A percentile compares a stretch with the other conserved stretches of the same genome.
Evolutionary conservation across 2,797 vertebrate species (phyloP).

Genomic region (Intellagama lesueurii): DNA sequence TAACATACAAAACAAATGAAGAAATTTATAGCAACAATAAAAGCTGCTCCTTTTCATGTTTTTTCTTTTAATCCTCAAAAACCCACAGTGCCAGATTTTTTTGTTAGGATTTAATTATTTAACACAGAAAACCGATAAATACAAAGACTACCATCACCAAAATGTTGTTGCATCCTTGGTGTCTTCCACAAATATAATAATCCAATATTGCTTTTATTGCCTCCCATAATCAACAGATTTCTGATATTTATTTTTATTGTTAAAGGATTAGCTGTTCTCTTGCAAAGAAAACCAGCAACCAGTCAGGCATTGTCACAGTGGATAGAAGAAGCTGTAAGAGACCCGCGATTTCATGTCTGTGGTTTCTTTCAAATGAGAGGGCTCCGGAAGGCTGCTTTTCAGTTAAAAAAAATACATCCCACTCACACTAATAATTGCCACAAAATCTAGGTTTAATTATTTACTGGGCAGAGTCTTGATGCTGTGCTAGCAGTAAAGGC

Average conservation of each 20-base stretch:
- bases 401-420: not conserved
- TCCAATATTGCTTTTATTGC: not conserved
- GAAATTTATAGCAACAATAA: not conserved
- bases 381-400: constrained; percentile 17
- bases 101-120: constrained; percentile 5
- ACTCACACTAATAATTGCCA: not conserved
- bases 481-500: not conserved
- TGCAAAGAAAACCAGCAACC: constrained; percentile 30
- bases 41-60: not conserved
- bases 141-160: constrained; percentile 12
- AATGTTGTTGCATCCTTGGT: not conserved
- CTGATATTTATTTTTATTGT: not conserved
- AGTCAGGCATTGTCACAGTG: not conserved
- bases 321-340: not conserved
- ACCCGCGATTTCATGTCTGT: constrained; percentile 10
- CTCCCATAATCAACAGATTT: not conserved
- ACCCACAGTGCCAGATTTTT: not conserved
- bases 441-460: not conserved
- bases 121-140: constrained; percentile 6
- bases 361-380: constrained; percentile 4
- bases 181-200: not conserved
- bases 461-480: not conserved
- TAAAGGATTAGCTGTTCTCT: not conserved
- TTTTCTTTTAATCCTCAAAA: constrained; percentile 17
- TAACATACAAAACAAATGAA: not conserved